A percentile compares a stretch with the other conserved stretches of the same genome.
phyloP scores from a whole-genome alignment of 2,797 vertebrate genomes.

The Danio jaintianensis region DNA sequence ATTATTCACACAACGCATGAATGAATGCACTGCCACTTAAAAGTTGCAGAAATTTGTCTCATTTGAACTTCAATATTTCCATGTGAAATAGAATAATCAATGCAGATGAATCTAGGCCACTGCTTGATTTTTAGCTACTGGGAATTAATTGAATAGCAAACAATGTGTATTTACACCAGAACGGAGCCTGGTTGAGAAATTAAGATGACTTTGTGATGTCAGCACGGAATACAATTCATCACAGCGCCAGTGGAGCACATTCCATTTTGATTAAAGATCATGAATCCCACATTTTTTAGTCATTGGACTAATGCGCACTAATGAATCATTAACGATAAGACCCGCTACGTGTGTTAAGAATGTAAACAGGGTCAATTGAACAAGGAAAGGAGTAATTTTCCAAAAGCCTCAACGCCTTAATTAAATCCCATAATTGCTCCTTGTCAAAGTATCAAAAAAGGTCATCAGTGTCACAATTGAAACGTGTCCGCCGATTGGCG shows the following conservation, averaged over 20 bases:
- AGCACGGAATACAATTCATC: neutral
- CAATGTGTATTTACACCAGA: neutral
- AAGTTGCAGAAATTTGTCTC: neutral
- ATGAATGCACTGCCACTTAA: too few relatives aligned
- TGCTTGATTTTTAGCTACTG: neutral
- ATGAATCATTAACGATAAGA: neutral
- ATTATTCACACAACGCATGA: too few relatives aligned
- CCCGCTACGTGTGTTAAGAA: neutral
- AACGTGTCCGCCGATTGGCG: neutral
- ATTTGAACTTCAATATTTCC: neutral
- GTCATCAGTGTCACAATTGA: constrained; percentile 2
- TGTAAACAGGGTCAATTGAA: neutral
- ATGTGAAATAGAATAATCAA: neutral
- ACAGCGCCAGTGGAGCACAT: neutral
- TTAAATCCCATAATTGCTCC: neutral
- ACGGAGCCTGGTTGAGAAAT: neutral
- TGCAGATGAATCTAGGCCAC: neutral
- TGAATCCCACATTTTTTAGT: neutral
- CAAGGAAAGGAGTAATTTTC: constrained; percentile 7
- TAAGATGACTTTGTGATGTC: neutral
- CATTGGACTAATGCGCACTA: neutral
- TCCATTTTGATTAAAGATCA: neutral
- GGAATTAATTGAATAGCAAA: neutral
- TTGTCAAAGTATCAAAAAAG: neutral
- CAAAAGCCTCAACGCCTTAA: neutral